Percentiles rank a stretch among this genome's conserved stretches.
Conservation (phyloP, 2,888 invertebrate genomes). For the Cordylochernes scorpioides region DNA sequence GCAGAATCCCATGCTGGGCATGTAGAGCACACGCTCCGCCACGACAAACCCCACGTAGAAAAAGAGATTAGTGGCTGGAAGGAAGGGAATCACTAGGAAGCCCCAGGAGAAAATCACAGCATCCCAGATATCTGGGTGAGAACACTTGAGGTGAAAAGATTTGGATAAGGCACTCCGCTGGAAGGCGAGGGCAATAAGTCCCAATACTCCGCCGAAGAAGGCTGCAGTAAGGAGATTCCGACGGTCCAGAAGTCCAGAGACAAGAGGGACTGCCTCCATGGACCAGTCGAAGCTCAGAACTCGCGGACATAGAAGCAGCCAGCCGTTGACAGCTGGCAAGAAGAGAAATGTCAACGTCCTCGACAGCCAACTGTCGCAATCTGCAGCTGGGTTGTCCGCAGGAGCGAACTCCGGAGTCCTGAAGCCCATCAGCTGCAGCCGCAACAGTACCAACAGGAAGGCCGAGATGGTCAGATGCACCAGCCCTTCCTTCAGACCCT, state of each 20-base stretch:
- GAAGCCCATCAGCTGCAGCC: constrained; percentile 41
- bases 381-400: constrained; percentile 86
- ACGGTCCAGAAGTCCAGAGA: constrained; percentile 45
- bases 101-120: constrained; percentile 28
- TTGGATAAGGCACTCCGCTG: constrained; percentile 1
- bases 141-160: constrained; percentile 1
- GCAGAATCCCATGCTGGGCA: constrained; percentile 85
- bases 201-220: constrained; percentile 6
- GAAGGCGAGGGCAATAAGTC: constrained; percentile 1
- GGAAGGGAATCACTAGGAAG: constrained; percentile 63
- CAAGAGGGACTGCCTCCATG: constrained; percentile 77
- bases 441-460: constrained; percentile 39
- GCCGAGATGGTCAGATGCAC: constrained; percentile 33
- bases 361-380: constrained; percentile 47
- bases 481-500: constrained; percentile 20
- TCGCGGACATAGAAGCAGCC: constrained; percentile 55
- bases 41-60: constrained; percentile 96
- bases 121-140: constrained; percentile 25
- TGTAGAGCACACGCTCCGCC: constrained; percentile 78
- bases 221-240: constrained; percentile 42
- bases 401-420: constrained; percentile 57
- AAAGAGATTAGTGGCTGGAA: constrained; percentile 82
- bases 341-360: constrained; percentile 68
- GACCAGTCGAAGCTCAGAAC: constrained; percentile 93
- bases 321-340: constrained; percentile 67